Conservation (phyloP, 2,113 vertebrate species). For the Polypterus bichir region DNA sequence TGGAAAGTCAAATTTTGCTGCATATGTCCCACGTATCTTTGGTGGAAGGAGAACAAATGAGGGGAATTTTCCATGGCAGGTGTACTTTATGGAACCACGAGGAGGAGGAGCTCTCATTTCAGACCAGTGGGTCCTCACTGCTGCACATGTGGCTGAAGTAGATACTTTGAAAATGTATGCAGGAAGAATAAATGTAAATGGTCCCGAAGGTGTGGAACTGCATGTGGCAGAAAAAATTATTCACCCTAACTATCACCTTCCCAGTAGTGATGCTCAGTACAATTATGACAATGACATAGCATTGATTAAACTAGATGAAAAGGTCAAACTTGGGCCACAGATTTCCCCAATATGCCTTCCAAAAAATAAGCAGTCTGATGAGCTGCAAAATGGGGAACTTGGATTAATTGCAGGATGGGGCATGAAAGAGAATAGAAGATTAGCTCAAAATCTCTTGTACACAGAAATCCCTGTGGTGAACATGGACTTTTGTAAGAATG, state of each 20-base stretch:
- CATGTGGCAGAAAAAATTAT: constrained; percentile 43
- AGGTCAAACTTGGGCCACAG: constrained; percentile 48
- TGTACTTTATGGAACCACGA: constrained; percentile 25
- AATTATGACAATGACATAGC: constrained; percentile 73
- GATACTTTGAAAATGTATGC: background rate
- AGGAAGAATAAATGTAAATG: background rate
- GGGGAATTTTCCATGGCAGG: constrained; percentile 64
- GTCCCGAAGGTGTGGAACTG: constrained; percentile 13
- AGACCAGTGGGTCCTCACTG: constrained; percentile 56
- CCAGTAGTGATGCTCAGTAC: fast-evolving
- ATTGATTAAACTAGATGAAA: constrained; percentile 57
- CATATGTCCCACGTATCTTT: constrained; percentile 34
- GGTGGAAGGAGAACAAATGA: constrained; percentile 25
- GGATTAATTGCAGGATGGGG: constrained; percentile 81
- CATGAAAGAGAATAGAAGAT: constrained; percentile 6
- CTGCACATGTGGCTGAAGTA: constrained; percentile 44
- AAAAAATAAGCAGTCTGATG: constrained; percentile 19
- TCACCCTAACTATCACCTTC: constrained; percentile 50
- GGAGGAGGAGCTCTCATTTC: constrained; percentile 51
- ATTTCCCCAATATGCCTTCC: constrained; percentile 77
- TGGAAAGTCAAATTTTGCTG: constrained; percentile 33
- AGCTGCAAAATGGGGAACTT: constrained; percentile 17
- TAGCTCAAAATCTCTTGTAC: constrained; percentile 38
- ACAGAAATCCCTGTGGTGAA: constrained; percentile 43
- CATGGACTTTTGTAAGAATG: constrained; percentile 35